Evolutionary conservation across 2,888 invertebrate species (phyloP), one percentile per base, ranked within the genome.

Genomic region (Spicauda simplicius): DNA sequence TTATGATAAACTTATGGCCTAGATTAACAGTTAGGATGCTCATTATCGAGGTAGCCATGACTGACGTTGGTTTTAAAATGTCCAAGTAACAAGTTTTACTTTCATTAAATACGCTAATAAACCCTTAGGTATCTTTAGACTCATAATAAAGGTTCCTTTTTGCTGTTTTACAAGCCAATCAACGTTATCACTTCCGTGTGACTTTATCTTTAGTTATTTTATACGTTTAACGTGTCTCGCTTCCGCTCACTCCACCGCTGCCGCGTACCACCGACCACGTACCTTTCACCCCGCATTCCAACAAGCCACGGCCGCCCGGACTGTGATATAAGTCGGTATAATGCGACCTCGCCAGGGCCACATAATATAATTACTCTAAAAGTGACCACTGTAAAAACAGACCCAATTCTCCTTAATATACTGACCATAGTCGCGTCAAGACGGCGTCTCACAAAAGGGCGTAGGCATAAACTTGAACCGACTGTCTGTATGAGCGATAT

Each of bases 221-320:
- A n/a, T n/a, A n/a, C n/a, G n/a, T n/a, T n/a, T n/a, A n/a, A n/a
- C n/a, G n/a, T n/a, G n/a, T 37, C 12, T 37, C n/a, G n/a, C 6
- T n/a, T n/a, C n/a, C 45, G 45, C 45, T 45, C n/a, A 0, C 14
- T 45, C 12, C 19, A 0, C 18, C 65, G 65, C 65, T 65, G 1
- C 19, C 65, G 41, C 45, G 16, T 18, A 65, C 77, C 68, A 74
- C 75, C 45, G 37, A 64, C 69, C 33, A 59, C 69, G 57, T 71
- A 71, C 82, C 84, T 82, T 82, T 84, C 81, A 82, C 84, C 77
- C 78, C 70, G 74, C 88, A 88, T 87, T 85, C 88, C 84, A 70
- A 37, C 64, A 64, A 69, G 72, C 71, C 86, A 83, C 78, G 84
- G 87, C 74, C 83, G 78, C 75, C 80, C 80, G 82, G 80, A 81